Base-by-base conservation (phyloP, 2,888 invertebrate species). In the Tetramorium bicarinatum region DNA sequence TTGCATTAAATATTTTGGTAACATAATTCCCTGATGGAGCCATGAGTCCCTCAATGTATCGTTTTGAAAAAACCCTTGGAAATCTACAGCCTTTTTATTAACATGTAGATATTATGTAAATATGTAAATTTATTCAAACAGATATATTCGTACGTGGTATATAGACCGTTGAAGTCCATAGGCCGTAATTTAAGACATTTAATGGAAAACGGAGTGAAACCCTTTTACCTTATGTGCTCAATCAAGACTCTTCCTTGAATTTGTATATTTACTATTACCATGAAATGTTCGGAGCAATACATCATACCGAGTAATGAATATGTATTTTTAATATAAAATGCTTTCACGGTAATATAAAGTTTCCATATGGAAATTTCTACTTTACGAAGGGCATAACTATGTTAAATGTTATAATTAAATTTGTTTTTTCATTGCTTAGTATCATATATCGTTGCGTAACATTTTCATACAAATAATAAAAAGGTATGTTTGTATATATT, bases 61-160 rank as follows among this genome's bases (percentile, higher is more conserved):
- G 18, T 79, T 21, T 61, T 8, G 21, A 21, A 44, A 34, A 38
- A 25, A 59, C 3, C 18, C 18, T 59, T 18, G 13, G 21, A 54
- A 47, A 49, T 47, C 54, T 29, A n/a, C 67, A 29, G 21, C 3
- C 34, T 59, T 71, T 71, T 61, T 71, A 59, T 69, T 79, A 38
- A 38, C 38, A 71, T 79, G 71, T 47, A 71, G 11, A 59, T 34
- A 15, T 77, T 38, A 25, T 29, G 13, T 47, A 62, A 8, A 25
- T 6, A 75, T 49, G 34, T 34, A 49, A 49, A 75, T 61, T 77
- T 77, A 77, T 69, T 69, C 29, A 29, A 69, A 69, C 21, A 29
- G 3, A 47, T 44, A 59, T 54, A 21, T 76, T 49, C 29, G 11
- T 49, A 38, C 44, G 21, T 69, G 18, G 8, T 52, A n/a, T 56